Conservation (phyloP, 2,797 vertebrate genomes). For the Gymnothorax reevesii region DNA sequence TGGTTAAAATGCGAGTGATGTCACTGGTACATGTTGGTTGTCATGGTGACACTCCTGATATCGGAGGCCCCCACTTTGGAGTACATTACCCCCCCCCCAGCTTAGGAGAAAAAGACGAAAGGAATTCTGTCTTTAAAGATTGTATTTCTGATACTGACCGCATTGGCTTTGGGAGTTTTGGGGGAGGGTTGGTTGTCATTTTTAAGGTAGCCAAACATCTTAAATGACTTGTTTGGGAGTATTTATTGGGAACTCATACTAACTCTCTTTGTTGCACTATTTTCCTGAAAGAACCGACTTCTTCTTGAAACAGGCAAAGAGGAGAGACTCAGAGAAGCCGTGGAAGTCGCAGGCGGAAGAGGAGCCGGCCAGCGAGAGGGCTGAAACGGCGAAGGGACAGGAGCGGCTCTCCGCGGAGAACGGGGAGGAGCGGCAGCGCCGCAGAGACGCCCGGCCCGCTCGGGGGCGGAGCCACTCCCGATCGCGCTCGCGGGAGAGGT, state of each 20-base stretch:
- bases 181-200: neutral
- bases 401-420: constrained; percentile 90
- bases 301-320: constrained; percentile 99
- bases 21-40: neutral
- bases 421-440: constrained; percentile 88
- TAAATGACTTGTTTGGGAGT: constrained; percentile 68
- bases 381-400: constrained; percentile 84
- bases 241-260: constrained; percentile 88
- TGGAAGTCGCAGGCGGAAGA: constrained; percentile 89
- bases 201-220: constrained; percentile 79
- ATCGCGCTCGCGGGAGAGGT: constrained; percentile 92
- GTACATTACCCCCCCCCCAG: neutral
- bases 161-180: constrained; percentile 36
- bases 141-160: neutral
- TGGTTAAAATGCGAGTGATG: neutral
- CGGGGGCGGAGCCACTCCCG: constrained; percentile 87
- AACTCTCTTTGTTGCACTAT: constrained; percentile 99
- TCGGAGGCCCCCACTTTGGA: neutral
- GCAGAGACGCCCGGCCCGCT: constrained; percentile 85
- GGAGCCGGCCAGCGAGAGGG: constrained; percentile 79
- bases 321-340: constrained; percentile 89
- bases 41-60: neutral
- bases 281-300: constrained; percentile 99
- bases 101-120: neutral
- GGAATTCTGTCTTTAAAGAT: neutral